Base-by-base conservation (phyloP, 2,888 invertebrate genomes). In the Eustalomyia histrio region DNA sequence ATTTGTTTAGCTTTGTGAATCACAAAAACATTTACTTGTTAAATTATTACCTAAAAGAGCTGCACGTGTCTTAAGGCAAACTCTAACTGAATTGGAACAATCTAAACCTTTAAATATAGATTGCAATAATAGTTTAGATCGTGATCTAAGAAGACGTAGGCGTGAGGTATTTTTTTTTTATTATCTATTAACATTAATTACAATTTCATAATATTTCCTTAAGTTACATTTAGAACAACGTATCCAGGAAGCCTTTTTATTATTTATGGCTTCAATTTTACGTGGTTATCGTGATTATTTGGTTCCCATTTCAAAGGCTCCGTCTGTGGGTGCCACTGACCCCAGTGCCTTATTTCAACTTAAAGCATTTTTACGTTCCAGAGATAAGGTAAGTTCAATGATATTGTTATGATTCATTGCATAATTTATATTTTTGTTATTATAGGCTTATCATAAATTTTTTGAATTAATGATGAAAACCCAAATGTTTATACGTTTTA, bases 401-500 rank as follows among this genome's bases (percentile, higher is more conserved):
- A 74, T 35, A 10, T 53, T 10, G n/a, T 10, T 43, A 4, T 50
- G 17, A 0, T 35, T 64, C 24, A 5, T 29, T 35, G n/a, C 21
- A 35, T 33, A 43, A 29, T 29, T 29, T 6, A 12, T 21, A 14
- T 57, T 18, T 47, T 39, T 35, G 57, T 21, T 60, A 17, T 58
- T 43, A 5, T 39, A 93, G 93, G 92, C 95, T 18, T 94, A 96
- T 87, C 95, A 95, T 72, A 95, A 97, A 88, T 99, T 99, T 92
- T 99, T 96, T 91, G 94, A 94, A 39, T 92, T 96, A 84, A 92
- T 98, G 88, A 95, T 97, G 93, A 95, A 95, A 86, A 99, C 99
- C 0, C 99, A 99, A 91, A 97, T 97, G 96, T 99, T 99, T 91
- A 97, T 97, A 84, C 94, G 98, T 67, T 99, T 99, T 91, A 99